Evolutionary conservation across 2,797 vertebrate species (phyloP), one percentile per base, ranked within the genome.

Genomic region (Thunnus albacares): DNA sequence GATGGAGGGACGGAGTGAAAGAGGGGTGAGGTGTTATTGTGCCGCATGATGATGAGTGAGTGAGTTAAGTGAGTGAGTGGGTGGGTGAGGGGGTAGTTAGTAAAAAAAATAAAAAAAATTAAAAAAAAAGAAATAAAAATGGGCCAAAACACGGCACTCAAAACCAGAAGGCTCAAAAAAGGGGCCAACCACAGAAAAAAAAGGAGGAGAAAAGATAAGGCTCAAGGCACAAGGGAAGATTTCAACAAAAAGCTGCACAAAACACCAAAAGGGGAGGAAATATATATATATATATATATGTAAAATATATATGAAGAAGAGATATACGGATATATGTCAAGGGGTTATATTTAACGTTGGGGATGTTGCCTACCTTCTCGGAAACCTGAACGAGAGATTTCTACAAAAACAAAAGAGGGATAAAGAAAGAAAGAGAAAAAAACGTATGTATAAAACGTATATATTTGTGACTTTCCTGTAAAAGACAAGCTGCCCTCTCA

Each of bases 301-400:
- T 82, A 69, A 87, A 87, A 93, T 91, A 93, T 91, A 93, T 93
- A 92, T 92, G 81, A 86, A 89, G 85, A 83, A 77, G 88, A 92
- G 87, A 74, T 85, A 93, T 77, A 86, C 65, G 86, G 77, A 84
- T 85, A 80, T 90, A 93, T 86, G 92, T 85, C 74, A 92, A 94
- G 88, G 89, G 89, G 89, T 94, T 91, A 94, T 92, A 89, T 90
- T 93, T 85, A 92, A 91, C 87, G 69, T 95, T 94, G 92, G 94
- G 93, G 92, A 72, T 90, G 93, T 96, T 95, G 95, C 97, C 97
- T 98, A 98, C 97, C 97, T 98, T 98, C 97, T 97, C 86, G 97
- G 96, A 96, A 98, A 98, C 96, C 97, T 97, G 96, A 98, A 96
- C 96, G 97, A 98, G 95, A 98, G 96, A 98, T 98, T 98, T 98